phyloP scores from a whole-genome alignment of 30 jellyfish, hydroid and myxozoan species.

The Morbakka virulenta region DNA sequence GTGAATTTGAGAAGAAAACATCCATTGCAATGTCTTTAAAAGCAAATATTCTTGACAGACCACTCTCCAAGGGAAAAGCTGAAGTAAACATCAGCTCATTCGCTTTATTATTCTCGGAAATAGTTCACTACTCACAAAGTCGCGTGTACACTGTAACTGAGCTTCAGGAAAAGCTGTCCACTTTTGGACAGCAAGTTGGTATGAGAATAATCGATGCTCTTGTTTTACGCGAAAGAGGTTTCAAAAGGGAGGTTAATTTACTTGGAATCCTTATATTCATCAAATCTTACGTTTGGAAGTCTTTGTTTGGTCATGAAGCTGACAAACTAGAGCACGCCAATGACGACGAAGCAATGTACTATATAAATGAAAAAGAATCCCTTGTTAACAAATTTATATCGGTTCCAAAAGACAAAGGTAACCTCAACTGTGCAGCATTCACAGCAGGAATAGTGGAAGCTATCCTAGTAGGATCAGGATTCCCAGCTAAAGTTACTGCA shows the following conservation, averaged over 20 bases:
- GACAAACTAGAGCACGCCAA: slow-evolving; percentile 97
- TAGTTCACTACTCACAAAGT: slow-evolving; percentile 97
- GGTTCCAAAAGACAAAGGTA: slow-evolving; percentile 97
- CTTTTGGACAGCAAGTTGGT: slow-evolving; percentile 91
- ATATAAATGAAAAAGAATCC: slow-evolving; percentile 96
- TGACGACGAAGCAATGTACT: slow-evolving; percentile 96
- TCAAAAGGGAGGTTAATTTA: slow-evolving; percentile 84
- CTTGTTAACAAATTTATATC: slow-evolving; percentile 86
- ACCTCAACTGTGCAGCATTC: slow-evolving; percentile 88
- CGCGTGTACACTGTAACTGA: slow-evolving; percentile 94
- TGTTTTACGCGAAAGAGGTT: slow-evolving; percentile 80
- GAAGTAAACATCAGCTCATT: slow-evolving; percentile 93
- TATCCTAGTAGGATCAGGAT: slow-evolving; percentile 85
- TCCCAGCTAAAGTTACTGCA: slow-evolving; percentile 94
- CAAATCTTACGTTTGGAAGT: slow-evolving; percentile 91
- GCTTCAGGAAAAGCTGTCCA: slow-evolving; percentile 92
- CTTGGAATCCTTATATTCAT: slow-evolving; percentile 71
- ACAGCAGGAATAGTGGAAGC: slow-evolving; percentile 97
- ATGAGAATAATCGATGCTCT: slow-evolving; percentile 76
- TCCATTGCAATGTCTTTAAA: slow-evolving; percentile 83
- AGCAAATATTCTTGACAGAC: slow-evolving; percentile 83
- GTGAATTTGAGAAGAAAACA: too few relatives aligned
- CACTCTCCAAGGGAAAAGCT: slow-evolving; percentile 88
- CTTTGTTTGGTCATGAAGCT: slow-evolving; percentile 97
- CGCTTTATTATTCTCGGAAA: slow-evolving; percentile 95